These are phyloP conservation scores for Cydia amplana DNA, from an alignment of 1,140 invertebrate species.

Conservation along the genomic window DNA sequence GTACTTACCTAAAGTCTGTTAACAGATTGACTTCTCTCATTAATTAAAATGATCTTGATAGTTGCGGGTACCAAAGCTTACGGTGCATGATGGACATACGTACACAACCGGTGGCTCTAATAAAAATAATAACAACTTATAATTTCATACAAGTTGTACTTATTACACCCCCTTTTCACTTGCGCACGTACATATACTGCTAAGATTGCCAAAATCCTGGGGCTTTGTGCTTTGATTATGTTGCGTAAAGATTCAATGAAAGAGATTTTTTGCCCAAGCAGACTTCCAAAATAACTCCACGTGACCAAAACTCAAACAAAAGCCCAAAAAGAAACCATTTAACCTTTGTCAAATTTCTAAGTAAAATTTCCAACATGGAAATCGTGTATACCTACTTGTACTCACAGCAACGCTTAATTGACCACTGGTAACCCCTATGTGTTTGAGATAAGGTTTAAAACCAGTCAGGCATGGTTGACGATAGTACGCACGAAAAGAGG, in stretches of 20 bases:
- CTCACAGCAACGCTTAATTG: background rate
- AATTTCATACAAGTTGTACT: no score
- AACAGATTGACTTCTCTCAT: no score
- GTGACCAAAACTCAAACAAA: background rate
- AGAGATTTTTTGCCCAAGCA: background rate
- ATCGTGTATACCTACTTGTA: background rate
- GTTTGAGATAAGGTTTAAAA: background rate
- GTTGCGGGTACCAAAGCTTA: no score
- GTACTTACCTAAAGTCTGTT: no score
- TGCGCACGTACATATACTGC: no score
- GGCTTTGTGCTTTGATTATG: no score
- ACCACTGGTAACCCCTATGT: background rate
- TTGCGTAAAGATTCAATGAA: background rate
- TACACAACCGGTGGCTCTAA: no score
- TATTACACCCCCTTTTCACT: no score
- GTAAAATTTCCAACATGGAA: background rate
- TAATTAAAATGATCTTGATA: no score
- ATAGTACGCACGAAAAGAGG: conserved; percentile 36
- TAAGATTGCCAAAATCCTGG: no score
- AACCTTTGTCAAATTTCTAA: conserved; percentile 8
- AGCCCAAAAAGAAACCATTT: background rate
- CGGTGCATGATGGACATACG: no score
- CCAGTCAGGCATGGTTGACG: background rate
- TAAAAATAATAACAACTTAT: no score
- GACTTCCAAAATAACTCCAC: background rate